Conservation (phyloP, 2,113 vertebrate species). For the Porphyrio hochstetteri region DNA sequence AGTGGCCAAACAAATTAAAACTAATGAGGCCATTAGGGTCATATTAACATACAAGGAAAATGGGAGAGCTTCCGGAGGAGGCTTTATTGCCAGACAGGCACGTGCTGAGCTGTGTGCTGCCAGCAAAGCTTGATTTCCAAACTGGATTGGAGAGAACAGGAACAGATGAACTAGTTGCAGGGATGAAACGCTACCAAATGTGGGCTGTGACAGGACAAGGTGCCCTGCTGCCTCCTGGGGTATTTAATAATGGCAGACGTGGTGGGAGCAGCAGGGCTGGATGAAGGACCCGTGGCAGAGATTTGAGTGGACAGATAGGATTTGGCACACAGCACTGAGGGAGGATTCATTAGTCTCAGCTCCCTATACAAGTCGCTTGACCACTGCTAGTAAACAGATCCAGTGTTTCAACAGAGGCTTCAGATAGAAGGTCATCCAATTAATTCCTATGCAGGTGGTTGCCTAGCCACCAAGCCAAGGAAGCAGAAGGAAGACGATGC, state of each 20-base stretch:
- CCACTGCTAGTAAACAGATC: background rate
- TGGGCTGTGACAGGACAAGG: background rate
- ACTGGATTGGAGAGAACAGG: background rate
- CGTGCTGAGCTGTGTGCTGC: accelerated
- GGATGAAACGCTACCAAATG: background rate
- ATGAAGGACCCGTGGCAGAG: background rate
- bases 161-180: background rate
- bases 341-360: background rate
- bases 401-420: background rate
- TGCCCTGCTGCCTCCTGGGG: background rate
- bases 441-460: background rate
- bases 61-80: background rate
- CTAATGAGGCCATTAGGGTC: constrained; percentile 69
- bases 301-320: background rate
- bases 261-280: background rate
- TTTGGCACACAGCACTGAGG: background rate
- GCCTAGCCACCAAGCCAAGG: background rate
- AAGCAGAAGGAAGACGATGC: background rate
- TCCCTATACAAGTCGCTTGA: background rate
- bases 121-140: background rate
- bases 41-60: background rate
- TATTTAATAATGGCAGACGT: background rate
- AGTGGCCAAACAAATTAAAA: constrained; percentile 69
- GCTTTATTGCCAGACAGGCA: background rate
- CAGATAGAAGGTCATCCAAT: background rate